These are phyloP conservation scores for Choristoneura fumiferana DNA, from an alignment of 1,140 invertebrate genomes.

Conservation along the genomic window DNA sequence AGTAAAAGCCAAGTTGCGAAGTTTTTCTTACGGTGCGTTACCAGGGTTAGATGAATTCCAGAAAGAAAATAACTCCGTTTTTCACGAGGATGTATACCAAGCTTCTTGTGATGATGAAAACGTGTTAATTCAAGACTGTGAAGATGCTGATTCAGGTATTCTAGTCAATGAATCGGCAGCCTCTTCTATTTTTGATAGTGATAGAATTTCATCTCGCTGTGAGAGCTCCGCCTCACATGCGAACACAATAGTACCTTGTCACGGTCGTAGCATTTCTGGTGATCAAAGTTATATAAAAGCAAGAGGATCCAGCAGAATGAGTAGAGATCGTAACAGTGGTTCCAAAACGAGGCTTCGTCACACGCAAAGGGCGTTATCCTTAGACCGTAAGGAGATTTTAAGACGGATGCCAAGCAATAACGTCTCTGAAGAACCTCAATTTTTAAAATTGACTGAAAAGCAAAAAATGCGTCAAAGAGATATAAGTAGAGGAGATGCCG, in stretches of 20 bases:
- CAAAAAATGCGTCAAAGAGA: conserved; percentile 70
- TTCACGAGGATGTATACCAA: conserved; percentile 76
- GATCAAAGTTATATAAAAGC: conserved; percentile 68
- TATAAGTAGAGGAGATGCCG: conserved; percentile 59
- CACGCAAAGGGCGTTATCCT: conserved; percentile 73
- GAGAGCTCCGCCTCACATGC: conserved; percentile 78
- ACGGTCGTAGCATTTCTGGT: conserved; percentile 70
- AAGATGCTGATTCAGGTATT: conserved; percentile 88
- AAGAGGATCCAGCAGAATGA: conserved; percentile 59
- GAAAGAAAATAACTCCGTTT: conserved; percentile 81
- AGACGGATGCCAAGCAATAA: conserved; percentile 66
- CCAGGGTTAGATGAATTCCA: conserved; percentile 86
- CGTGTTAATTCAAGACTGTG: conserved; percentile 77
- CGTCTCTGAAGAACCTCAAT: conserved; percentile 64
- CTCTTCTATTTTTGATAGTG: conserved; percentile 83
- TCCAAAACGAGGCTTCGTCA: conserved; percentile 57
- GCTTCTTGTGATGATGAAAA: conserved; percentile 81
- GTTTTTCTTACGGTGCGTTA: conserved; percentile 87
- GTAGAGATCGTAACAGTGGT: conserved; percentile 56
- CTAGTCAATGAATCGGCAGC: conserved; percentile 85
- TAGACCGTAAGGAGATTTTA: conserved; percentile 77
- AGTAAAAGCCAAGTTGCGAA: conserved; percentile 82
- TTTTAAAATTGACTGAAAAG: conserved; percentile 68
- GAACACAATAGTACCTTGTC: conserved; percentile 56
- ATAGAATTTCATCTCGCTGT: conserved; percentile 78